Base-by-base conservation (phyloP, 2,113 vertebrate genomes). In the Thunnus maccoyii region DNA sequence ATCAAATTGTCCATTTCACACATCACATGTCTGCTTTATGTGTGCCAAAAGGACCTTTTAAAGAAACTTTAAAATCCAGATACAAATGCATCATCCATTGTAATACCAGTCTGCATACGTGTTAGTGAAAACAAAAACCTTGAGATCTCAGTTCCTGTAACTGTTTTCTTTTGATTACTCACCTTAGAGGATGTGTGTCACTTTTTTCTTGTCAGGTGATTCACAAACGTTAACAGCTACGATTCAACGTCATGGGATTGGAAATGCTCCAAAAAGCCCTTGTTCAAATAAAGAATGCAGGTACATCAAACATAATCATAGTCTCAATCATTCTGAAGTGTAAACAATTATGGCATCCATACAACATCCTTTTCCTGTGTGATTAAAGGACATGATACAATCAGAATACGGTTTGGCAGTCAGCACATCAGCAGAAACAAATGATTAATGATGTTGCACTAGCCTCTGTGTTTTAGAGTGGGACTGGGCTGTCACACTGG, bases 181-280 rank as follows among this genome's bases (percentile, higher is more conserved):
- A 86, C 56, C 3, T 6, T n/a, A 78, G 41, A 74, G 56, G 51
- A 71, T 74, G 62, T 61, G 32, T 65, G 44, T 57, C 65, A 44
- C 32, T 22, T 54, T 41, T 65, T 80, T 75, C 15, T 52, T 55
- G 67, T 27, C 22, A 58, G 44, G 67, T 88, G 79, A 90, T 63
- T 91, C 79, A 88, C n/a, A n/a, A 3, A 12, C 22, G 75, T 51
- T 11, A 79, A 62, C 66, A 80, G 22, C 44, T 56, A 72, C 51
- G 48, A 32, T 72, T 74, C 22, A 54, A 46, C 18, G 30, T 66
- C n/a, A 27, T 32, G 41, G 7, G 18, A 14, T 72, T 71, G 66
- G 67, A 20, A 57, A 74, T 55, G 48, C 60, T 62, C 30, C 56
- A 72, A 20, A 46, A 55, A 74, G 56, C 0, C 3, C 20, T 84